Conservation (phyloP, 2,797 vertebrate genomes). For the Gadopsis bispinosus region DNA sequence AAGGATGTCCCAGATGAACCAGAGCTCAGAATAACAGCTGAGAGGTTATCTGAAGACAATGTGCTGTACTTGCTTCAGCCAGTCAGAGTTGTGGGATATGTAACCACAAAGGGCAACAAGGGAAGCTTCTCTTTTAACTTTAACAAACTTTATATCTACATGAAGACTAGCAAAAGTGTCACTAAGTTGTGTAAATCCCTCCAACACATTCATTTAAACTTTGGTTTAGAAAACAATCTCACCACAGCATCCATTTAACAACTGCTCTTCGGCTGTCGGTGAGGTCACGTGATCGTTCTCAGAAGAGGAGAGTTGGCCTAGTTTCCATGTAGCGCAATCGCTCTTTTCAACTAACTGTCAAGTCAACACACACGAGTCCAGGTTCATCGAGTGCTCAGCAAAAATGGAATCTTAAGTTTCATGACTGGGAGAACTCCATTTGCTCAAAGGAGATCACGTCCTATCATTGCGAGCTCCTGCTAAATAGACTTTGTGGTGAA, state of each 20-base stretch:
- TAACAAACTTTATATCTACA: not conserved
- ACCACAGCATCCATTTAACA: not conserved
- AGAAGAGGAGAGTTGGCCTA: not conserved
- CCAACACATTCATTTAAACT: not conserved
- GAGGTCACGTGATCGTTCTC: not conserved
- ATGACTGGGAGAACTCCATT: too few species aligned
- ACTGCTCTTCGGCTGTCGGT: not conserved
- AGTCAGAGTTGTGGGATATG: not conserved
- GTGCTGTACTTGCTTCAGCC: not conserved
- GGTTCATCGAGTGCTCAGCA: not conserved
- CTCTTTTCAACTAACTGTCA: not conserved
- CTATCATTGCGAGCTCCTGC: too few species aligned
- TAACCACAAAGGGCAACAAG: not conserved
- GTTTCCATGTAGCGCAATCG: not conserved
- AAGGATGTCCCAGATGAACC: not conserved
- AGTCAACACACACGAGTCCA: too few species aligned
- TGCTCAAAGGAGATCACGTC: too few species aligned
- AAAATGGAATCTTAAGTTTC: too few species aligned
- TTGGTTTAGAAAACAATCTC: not conserved
- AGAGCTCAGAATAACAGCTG: not conserved
- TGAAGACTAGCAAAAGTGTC: not conserved
- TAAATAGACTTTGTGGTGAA: not conserved
- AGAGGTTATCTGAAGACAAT: constrained; percentile 3
- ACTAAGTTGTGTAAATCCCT: not conserved
- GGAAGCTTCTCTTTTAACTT: too few species aligned